Evolutionary conservation across 2,888 invertebrate genomes (phyloP), one percentile per base, ranked within the genome.

Genomic region (Cephonodes hylas): DNA sequence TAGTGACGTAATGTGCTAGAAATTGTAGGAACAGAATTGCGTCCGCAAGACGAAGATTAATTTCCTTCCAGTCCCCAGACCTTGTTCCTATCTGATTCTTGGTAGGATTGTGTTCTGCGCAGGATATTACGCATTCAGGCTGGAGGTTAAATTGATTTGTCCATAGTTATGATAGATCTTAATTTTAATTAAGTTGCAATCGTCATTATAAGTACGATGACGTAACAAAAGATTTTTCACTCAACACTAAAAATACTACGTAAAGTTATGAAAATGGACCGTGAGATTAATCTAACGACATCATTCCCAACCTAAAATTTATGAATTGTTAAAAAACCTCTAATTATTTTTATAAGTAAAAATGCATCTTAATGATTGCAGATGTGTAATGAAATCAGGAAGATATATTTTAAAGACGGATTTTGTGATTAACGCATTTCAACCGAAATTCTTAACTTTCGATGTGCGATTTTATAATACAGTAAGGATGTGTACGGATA

Each of bases 11-110:
- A 31, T 20, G 57, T 8, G 34, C 18, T 18, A 34, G 57, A 58
- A 66, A 62, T 66, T 53, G 48, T 64, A 62, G 57, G 59, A 66
- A 65, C 38, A 64, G 64, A 60, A 42, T 65, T 62, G 63, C 62
- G 60, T 10, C 69, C 60, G 56, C 63, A 71, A 72, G 68, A 73
- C 71, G 72, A 73, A 75, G 69, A 79, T 77, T 77, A 76, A 83
- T 84, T 85, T 84, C 84, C 83, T 78, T 64, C 59, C 63, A 67
- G 66, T 69, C 58, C 15, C 15, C 34, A 25, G 45, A 20, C 27
- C 27, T 48, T 13, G 15, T 48, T 48, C 48, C 7, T 27, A 27
- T 48, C 25, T 25, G 25, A 44, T 44, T 44, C 20, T 44, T 5
- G n/a, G 25, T 15, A 48, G 15, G 15, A 48, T 48, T 48, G 7